Conservation (phyloP, 1,140 invertebrate genomes). For the Leptoteleia sp. region DNA sequence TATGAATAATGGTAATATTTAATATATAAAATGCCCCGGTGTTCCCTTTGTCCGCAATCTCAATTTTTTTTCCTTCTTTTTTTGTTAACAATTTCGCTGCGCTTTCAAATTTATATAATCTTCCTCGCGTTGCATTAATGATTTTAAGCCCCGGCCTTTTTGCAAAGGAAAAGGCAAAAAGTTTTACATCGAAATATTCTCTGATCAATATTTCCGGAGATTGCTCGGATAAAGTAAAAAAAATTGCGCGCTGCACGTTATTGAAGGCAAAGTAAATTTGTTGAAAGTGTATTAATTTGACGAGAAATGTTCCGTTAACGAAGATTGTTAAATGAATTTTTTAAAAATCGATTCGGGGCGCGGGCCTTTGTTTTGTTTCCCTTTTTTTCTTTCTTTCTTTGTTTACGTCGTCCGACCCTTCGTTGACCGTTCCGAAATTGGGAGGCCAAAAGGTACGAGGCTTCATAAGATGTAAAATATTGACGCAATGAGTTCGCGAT, state of each 20-base stretch:
- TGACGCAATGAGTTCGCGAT: not conserved
- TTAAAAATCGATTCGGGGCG: conserved; percentile 11
- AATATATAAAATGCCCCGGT: no score
- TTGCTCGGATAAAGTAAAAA: conserved; percentile 52
- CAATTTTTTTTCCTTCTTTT: no score
- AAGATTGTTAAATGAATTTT: conserved; percentile 29
- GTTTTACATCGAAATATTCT: conserved; percentile 48
- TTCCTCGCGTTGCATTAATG: conserved; percentile 16
- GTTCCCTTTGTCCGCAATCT: no score
- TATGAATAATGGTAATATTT: no score
- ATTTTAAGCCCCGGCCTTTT: conserved; percentile 29
- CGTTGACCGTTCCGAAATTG: conserved; percentile 9
- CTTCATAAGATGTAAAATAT: not conserved
- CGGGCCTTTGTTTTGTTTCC: conserved; percentile 1
- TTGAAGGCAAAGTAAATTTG: conserved; percentile 46
- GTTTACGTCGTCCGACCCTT: conserved; percentile 21
- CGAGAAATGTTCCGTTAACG: conserved; percentile 16
- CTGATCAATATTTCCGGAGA: conserved; percentile 54
- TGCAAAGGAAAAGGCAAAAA: conserved; percentile 38
- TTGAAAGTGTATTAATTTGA: conserved; percentile 52
- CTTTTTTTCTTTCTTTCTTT: no score
- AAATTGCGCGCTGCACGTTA: conserved; percentile 35
- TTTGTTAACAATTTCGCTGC: not conserved
- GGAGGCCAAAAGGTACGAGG: not conserved
- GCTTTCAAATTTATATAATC: conserved; percentile 22